Evolutionary conservation across 2,797 vertebrate species (phyloP).

Genomic region (Pangasius sanitwongsei): DNA sequence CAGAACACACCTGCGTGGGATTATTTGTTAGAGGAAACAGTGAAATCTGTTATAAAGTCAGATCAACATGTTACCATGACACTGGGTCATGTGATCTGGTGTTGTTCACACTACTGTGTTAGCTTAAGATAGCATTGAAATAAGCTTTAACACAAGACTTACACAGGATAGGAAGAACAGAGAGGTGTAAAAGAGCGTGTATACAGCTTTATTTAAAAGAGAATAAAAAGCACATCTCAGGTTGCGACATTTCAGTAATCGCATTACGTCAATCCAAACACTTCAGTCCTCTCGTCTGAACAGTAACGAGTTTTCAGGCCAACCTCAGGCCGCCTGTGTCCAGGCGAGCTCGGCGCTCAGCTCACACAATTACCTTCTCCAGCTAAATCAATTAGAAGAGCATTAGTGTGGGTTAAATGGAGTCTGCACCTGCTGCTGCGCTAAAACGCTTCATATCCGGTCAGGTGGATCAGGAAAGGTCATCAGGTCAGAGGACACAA

Average conservation of each 20-base stretch:
- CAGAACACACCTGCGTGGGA: slow-evolving; percentile 31
- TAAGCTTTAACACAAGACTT: not conserved
- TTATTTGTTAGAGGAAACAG: slow-evolving; percentile 14
- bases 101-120: not conserved
- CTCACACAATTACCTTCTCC: slow-evolving; percentile 52
- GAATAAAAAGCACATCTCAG: not conserved
- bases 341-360: slow-evolving; percentile 27
- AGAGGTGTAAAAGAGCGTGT: not conserved
- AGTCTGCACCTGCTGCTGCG: slow-evolving; percentile 60
- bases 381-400: slow-evolving; percentile 54
- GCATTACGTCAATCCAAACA: slow-evolving; percentile 7
- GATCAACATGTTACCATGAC: not conserved
- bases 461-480: not conserved
- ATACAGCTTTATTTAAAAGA: not conserved
- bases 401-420: slow-evolving; percentile 55
- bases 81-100: not conserved
- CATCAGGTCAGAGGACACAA: not conserved
- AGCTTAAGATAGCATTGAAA: not conserved
- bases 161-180: not conserved
- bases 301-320: slow-evolving; percentile 29
- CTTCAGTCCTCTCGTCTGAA: not conserved
- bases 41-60: not conserved
- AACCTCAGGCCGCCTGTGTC: slow-evolving; percentile 40
- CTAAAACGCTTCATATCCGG: not conserved
- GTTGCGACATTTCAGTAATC: not conserved